A percentile compares a stretch with the other conserved stretches of the same genome.
phyloP scores from a whole-genome alignment of 2,888 invertebrate genomes.

The Eudasyphora cyanicolor region DNA sequence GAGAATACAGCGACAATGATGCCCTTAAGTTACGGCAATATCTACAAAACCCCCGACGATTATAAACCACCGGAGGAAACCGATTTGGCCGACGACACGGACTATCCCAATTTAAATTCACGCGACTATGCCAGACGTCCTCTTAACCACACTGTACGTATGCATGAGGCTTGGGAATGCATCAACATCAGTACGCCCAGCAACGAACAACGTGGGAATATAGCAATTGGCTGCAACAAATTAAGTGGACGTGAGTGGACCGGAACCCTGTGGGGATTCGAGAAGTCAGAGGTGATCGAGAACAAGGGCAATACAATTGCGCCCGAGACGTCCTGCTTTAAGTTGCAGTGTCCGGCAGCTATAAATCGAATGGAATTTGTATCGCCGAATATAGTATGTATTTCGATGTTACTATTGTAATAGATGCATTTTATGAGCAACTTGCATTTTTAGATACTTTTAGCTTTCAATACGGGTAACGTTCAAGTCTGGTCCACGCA shows the following conservation, averaged over 20 bases:
- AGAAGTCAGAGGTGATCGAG: slow-evolving; percentile 66
- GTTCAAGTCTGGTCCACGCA: slow-evolving; percentile 78
- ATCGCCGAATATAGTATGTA: slow-evolving; percentile 72
- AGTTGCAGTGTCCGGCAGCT: slow-evolving; percentile 72
- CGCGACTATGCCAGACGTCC: slow-evolving; percentile 76
- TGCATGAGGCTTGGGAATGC: slow-evolving; percentile 76
- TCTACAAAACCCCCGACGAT: slow-evolving; percentile 72
- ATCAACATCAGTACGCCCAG: slow-evolving; percentile 70
- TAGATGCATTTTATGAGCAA: not conserved
- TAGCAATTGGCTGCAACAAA: slow-evolving; percentile 74
- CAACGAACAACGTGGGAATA: slow-evolving; percentile 68
- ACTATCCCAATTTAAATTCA: slow-evolving; percentile 79
- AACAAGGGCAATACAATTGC: slow-evolving; percentile 61
- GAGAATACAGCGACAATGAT: slow-evolving; percentile 70
- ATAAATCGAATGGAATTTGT: slow-evolving; percentile 75
- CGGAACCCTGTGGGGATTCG: slow-evolving; percentile 76
- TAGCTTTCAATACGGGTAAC: slow-evolving; percentile 73
- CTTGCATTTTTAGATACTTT: slow-evolving; percentile 69
- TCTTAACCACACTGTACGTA: slow-evolving; percentile 72
- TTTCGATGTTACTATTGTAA: not conserved
- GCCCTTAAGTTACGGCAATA: slow-evolving; percentile 71
- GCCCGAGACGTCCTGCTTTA: slow-evolving; percentile 71
- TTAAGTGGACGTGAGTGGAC: slow-evolving; percentile 76
- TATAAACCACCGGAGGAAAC: slow-evolving; percentile 75
- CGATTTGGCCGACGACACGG: slow-evolving; percentile 72